phyloP scores from a whole-genome alignment of 1,140 invertebrate species.

The Brevipalpus yothersi region DNA sequence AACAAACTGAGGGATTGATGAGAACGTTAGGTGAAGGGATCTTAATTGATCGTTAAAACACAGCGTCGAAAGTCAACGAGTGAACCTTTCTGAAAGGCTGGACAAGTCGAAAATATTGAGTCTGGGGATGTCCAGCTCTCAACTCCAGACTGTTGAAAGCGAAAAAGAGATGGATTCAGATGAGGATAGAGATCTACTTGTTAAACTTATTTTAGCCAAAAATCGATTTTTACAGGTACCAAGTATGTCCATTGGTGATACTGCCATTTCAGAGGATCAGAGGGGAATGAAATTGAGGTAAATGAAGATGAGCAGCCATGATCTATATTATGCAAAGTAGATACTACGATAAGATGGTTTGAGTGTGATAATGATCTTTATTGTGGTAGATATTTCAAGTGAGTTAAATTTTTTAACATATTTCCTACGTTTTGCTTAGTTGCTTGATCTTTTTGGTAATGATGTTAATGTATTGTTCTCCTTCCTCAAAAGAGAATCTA shows the following conservation, averaged over 20 bases:
- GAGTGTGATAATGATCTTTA: slow-evolving; percentile 43
- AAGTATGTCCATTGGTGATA: not conserved
- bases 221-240: not conserved
- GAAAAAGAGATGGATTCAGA: not conserved
- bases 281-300: not conserved
- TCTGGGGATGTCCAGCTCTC: not conserved
- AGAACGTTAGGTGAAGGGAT: not conserved
- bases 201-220: not conserved
- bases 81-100: not conserved
- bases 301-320: slow-evolving; percentile 36
- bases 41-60: not conserved
- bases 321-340: slow-evolving; percentile 47
- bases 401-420: not conserved
- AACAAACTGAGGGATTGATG: not conserved
- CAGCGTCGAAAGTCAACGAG: not conserved
- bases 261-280: not conserved
- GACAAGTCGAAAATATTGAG: not conserved
- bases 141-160: too few species aligned
- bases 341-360: slow-evolving; percentile 36
- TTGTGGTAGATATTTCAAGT: slow-evolving; percentile 33
- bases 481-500: too few species aligned
- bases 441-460: too few species aligned
- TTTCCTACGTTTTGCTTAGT: not conserved
- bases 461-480: too few species aligned
- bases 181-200: not conserved